Evolutionary conservation across 2,113 vertebrate species (phyloP), one percentile per base, ranked within the genome.

Genomic region (Dicaeum eximium): DNA sequence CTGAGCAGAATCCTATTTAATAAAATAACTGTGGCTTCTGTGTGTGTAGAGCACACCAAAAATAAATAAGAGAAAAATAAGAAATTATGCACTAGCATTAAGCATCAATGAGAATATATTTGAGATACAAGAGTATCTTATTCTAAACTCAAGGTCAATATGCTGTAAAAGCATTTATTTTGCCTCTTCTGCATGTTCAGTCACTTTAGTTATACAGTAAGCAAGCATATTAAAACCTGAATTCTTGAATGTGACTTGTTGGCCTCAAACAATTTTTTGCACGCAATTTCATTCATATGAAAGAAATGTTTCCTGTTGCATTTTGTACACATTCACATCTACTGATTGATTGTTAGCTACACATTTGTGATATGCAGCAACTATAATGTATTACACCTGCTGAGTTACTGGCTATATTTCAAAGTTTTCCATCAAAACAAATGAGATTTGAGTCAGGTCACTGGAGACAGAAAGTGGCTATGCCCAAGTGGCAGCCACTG

Each of bases 311-410:
- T 40, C 51, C 31, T 2, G 3, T 0, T 86, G 53, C 37, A 65
- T 65, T 83, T 73, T 65, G 45, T 47, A 19, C 73, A 84, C 0
- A 0, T 42, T 81, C 16, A 4, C 27, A 73, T 22, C 37, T 51
- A 45, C 30, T 57, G 35, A 60, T 9, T 47, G 21, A 73, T 33
- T 0, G 0, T 33, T 21, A 56, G 12, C 50, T 87, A 77, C 13
- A n/a, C 33, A 50, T 24, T 6, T 53, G 19, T 66, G 50, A 90
- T 28, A 35, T 30, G 53, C 47, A 19, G 8, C 13, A 86, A 15
- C 58, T 56, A 15, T 17, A 21, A 42, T 14, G 5, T 19, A 62
- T n/a, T 50, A 75, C 8, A 58, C 7, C n/a, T 67, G 31, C 16
- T n/a, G 48, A 56, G 24, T 33, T 73, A 51, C 0, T 60, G 0